These are phyloP conservation scores for Thalassaphorura encarpata DNA, from an alignment of 1,140 invertebrate species.

Conservation along the genomic window DNA sequence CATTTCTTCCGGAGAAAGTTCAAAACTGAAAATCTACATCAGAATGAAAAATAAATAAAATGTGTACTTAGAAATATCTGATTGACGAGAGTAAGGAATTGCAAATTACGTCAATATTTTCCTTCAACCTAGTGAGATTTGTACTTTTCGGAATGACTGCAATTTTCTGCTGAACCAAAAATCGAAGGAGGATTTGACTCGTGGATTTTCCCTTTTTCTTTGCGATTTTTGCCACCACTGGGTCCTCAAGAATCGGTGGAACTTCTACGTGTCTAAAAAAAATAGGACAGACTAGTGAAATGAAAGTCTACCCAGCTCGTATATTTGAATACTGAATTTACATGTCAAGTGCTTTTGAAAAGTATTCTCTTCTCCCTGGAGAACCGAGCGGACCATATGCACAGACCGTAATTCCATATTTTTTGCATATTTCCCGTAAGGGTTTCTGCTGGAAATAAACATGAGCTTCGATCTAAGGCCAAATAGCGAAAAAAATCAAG, in stretches of 20 bases:
- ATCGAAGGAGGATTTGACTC: conserved; percentile 67
- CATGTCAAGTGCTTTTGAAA: background rate
- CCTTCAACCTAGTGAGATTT: conserved; percentile 54
- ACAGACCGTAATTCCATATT: conserved; percentile 38
- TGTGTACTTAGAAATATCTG: background rate
- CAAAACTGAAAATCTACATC: conserved; percentile 49
- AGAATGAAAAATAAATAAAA: background rate
- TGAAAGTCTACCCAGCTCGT: conserved; percentile 4
- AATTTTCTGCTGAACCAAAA: conserved; percentile 58
- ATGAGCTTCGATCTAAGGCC: conserved; percentile 41
- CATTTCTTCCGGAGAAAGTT: conserved; percentile 45
- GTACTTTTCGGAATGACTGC: conserved; percentile 75
- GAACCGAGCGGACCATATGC: conserved; percentile 42
- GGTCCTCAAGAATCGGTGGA: conserved; percentile 45
- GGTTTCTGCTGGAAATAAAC: conserved; percentile 41
- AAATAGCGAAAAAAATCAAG: background rate
- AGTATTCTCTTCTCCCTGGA: conserved; percentile 17
- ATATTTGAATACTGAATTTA: background rate
- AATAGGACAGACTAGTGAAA: background rate
- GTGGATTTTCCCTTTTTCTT: conserved; percentile 54
- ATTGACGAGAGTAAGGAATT: background rate
- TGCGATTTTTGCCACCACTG: conserved; percentile 56
- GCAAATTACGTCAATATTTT: conserved; percentile 42
- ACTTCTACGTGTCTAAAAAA: background rate
- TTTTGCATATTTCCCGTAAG: conserved; percentile 38